These are phyloP conservation scores for Syngnathus floridae DNA, from an alignment of 2,113 vertebrate genomes.

Conservation along the genomic window DNA sequence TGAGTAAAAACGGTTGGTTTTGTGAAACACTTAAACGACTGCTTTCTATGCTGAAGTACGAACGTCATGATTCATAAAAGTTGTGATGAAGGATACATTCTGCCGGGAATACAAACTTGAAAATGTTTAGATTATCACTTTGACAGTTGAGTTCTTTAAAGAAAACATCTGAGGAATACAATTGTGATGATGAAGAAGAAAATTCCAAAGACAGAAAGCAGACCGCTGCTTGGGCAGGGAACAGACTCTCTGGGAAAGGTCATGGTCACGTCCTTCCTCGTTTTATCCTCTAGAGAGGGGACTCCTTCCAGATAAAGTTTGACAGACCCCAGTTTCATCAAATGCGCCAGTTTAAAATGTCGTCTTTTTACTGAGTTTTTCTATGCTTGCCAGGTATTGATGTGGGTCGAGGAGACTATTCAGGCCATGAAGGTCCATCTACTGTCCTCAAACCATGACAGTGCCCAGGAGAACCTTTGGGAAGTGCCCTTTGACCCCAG, in stretches of 20 bases:
- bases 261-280: constrained; percentile 29
- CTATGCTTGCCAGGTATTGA: constrained; percentile 75
- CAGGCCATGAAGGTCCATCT: constrained; percentile 87
- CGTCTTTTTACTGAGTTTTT: background rate
- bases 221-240: constrained; percentile 13
- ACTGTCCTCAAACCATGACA: constrained; percentile 81
- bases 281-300: constrained; percentile 1
- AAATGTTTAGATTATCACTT: constrained; percentile 59
- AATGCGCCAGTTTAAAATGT: background rate
- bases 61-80: constrained; percentile 48
- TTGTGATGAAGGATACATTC: constrained; percentile 26
- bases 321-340: constrained; percentile 7
- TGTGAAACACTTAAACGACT: constrained; percentile 3
- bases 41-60: constrained; percentile 28
- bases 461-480: constrained; percentile 76
- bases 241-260: constrained; percentile 2
- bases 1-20: constrained; percentile 14
- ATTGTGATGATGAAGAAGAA: constrained; percentile 39
- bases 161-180: constrained; percentile 42
- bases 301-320: constrained; percentile 21
- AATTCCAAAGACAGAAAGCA: constrained; percentile 42
- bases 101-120: constrained; percentile 48
- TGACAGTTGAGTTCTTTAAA: constrained; percentile 58
- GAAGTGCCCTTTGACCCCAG: constrained; percentile 82
- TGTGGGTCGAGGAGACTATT: constrained; percentile 90